phyloP scores from a whole-genome alignment of 2,797 vertebrate genomes.

The Thaleichthys pacificus region DNA sequence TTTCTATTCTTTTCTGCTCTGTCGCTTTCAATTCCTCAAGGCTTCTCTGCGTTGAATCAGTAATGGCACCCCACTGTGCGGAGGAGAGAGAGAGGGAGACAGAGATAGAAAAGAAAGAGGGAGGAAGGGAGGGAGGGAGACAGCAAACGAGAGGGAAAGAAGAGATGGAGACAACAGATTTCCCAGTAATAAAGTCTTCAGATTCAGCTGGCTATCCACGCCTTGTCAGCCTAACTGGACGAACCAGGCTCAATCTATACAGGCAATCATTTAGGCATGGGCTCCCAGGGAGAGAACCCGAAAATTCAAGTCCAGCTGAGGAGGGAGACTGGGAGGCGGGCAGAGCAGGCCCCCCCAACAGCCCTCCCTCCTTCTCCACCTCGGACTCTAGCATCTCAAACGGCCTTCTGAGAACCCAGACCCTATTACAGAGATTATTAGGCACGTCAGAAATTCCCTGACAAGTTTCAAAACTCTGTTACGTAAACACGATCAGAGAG shows the following conservation, averaged over 20 bases:
- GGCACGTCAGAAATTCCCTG: slow-evolving; percentile 42
- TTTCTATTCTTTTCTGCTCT: slow-evolving; percentile 75
- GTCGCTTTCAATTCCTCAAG: slow-evolving; percentile 78
- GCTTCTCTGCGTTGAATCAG: slow-evolving; percentile 69
- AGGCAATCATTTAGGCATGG: slow-evolving; percentile 45
- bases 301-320: neutral
- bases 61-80: slow-evolving; percentile 73
- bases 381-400: slow-evolving; percentile 5
- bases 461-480: slow-evolving; percentile 54
- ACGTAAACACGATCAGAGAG: slow-evolving; percentile 27
- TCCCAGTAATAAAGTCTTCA: slow-evolving; percentile 62
- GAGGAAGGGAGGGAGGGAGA: slow-evolving; percentile 50
- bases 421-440: slow-evolving; percentile 31
- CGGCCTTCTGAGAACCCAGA: neutral
- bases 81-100: slow-evolving; percentile 50
- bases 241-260: slow-evolving; percentile 48
- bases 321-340: slow-evolving; percentile 6
- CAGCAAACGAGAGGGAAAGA: slow-evolving; percentile 45
- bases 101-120: neutral
- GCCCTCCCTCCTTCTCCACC: slow-evolving; percentile 12
- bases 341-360: slow-evolving; percentile 5
- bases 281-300: slow-evolving; percentile 31
- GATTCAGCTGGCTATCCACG: slow-evolving; percentile 31
- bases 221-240: slow-evolving; percentile 36
- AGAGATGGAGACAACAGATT: slow-evolving; percentile 46